A percentile compares a stretch with the other conserved stretches of the same genome.
phyloP scores from a whole-genome alignment of 1,140 invertebrate genomes.

The Araneus ventricosus region DNA sequence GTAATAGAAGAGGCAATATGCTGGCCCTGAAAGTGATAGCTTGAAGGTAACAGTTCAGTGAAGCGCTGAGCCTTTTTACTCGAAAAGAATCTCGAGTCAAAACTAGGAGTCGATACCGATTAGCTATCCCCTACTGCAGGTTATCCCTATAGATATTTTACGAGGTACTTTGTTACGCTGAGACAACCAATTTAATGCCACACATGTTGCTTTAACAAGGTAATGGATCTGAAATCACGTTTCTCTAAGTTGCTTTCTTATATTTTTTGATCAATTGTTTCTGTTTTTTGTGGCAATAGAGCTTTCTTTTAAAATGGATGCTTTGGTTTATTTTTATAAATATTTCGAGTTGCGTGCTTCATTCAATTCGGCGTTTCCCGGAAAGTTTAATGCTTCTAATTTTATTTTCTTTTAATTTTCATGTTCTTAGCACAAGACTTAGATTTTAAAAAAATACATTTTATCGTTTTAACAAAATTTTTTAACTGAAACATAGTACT shows the following conservation, averaged over 20 bases:
- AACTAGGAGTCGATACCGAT: constrained; percentile 52
- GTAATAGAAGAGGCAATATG: not conserved
- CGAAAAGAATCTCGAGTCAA: constrained; percentile 60
- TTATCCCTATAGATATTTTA: constrained; percentile 54
- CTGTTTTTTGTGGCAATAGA: no score
- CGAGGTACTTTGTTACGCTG: constrained; percentile 55
- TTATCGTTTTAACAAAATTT: no score
- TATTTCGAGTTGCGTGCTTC: no score
- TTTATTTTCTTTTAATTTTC: no score
- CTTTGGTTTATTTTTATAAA: no score
- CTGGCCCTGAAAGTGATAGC: constrained; percentile 48
- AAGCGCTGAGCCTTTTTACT: constrained; percentile 68
- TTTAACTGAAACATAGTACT: no score
- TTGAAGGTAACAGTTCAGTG: constrained; percentile 69
- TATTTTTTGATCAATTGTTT: not conserved
- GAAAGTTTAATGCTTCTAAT: no score
- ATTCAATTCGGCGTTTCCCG: no score
- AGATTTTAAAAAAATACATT: no score
- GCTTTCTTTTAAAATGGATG: no score
- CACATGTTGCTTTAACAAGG: constrained; percentile 45
- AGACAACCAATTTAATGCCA: constrained; percentile 67
- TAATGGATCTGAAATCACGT: constrained; percentile 54
- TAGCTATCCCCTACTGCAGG: constrained; percentile 13
- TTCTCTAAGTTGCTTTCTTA: not conserved
- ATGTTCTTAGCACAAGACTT: no score